phyloP scores from a whole-genome alignment of 1,140 invertebrate species.

The Xylocopa sonorina region DNA sequence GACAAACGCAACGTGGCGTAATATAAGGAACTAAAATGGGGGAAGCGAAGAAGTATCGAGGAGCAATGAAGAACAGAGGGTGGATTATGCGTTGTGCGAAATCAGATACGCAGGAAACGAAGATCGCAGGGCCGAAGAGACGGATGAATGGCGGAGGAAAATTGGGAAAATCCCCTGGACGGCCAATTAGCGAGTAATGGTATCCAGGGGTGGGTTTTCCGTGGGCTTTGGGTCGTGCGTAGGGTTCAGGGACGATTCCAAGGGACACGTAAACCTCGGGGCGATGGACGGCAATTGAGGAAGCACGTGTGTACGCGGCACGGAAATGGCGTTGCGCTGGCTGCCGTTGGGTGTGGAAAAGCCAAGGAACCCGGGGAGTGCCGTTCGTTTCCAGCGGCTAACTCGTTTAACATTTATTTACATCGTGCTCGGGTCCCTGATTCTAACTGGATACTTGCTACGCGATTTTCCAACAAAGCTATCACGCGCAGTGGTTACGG shows the following conservation, averaged over 20 bases:
- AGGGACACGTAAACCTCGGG: slow-evolving; percentile 2
- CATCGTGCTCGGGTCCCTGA: not conserved
- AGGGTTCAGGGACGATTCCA: not conserved
- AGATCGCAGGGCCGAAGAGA: not conserved
- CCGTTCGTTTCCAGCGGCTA: not conserved
- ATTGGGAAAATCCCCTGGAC: slow-evolving; percentile 63
- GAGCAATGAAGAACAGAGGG: not conserved
- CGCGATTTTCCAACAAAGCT: too few relatives aligned
- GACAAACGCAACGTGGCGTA: not conserved
- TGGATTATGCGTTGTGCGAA: not conserved
- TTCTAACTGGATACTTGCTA: not conserved
- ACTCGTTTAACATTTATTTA: slow-evolving; percentile 29
- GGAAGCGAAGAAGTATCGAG: not conserved
- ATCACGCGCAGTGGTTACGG: too few relatives aligned
- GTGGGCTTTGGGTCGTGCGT: not conserved
- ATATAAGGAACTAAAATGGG: not conserved
- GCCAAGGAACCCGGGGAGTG: not conserved
- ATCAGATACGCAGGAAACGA: slow-evolving; percentile 6
- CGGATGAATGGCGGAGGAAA: slow-evolving; percentile 34
- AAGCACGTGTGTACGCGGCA: slow-evolving; percentile 15
- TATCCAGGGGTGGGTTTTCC: slow-evolving; percentile 39
- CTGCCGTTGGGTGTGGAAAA: not conserved
- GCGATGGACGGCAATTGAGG: slow-evolving; percentile 29
- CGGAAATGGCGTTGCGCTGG: slow-evolving; percentile 16
- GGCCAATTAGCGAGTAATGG: slow-evolving; percentile 64